Conservation (phyloP, 1,140 invertebrate genomes). For the Oryctes rhinoceros region DNA sequence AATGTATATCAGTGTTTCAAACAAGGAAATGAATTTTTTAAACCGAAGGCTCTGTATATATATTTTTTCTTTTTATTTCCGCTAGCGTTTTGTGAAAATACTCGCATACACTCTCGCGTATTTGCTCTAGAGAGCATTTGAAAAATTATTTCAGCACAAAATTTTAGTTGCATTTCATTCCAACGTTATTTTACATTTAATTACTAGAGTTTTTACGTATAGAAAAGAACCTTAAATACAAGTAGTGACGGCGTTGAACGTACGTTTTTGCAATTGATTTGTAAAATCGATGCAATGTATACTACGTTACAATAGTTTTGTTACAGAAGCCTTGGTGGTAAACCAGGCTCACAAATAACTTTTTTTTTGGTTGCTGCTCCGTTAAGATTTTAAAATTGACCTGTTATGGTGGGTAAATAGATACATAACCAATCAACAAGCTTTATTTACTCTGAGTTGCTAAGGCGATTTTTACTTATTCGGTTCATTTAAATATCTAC, state of each 20-base stretch:
- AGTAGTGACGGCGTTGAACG: neutral
- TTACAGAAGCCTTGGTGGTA: neutral
- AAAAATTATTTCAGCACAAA: constrained; percentile 10
- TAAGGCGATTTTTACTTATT: too few species aligned
- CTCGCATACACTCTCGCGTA: neutral
- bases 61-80: neutral
- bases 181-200: neutral
- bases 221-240: neutral
- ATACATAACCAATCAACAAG: too few species aligned
- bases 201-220: neutral
- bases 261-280: constrained; percentile 4
- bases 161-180: neutral
- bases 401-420: too few species aligned
- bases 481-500: too few species aligned
- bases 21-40: too few species aligned
- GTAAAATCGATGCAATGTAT: neutral
- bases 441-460: too few species aligned
- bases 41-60: too few species aligned
- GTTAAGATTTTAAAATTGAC: too few species aligned
- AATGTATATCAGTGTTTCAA: too few species aligned
- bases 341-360: too few species aligned
- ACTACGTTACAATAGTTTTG: neutral
- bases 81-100: neutral
- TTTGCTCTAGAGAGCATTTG: neutral
- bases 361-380: too few species aligned